Percentiles rank a stretch among this genome's conserved stretches.
Evolutionary conservation across 2,797 vertebrate species (phyloP).

Genomic region (Sebastes nivosus): DNA sequence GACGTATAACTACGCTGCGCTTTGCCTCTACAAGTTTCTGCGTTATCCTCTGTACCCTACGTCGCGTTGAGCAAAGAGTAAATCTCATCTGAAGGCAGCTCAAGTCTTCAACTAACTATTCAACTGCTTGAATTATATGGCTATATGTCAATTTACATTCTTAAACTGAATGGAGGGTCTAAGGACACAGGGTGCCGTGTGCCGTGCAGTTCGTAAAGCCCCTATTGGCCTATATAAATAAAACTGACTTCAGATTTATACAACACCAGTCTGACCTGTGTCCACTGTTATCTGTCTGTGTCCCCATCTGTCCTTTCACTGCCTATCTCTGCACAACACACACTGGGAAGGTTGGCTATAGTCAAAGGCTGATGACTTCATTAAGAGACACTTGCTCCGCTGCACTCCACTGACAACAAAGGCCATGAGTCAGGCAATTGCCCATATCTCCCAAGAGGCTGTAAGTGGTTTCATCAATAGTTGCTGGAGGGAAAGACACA

Average conservation of each 20-base stretch:
- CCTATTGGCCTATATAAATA: too few relatives aligned
- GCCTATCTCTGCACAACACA: neutral
- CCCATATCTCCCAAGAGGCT: slow-evolving; percentile 14
- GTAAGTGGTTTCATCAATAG: slow-evolving; percentile 13
- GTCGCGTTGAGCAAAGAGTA: too few relatives aligned
- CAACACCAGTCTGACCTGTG: neutral
- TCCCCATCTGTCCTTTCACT: neutral
- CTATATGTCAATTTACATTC: neutral
- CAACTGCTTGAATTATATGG: neutral
- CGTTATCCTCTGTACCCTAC: too few relatives aligned
- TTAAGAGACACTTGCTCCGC: slow-evolving; percentile 37
- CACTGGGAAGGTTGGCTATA: neutral
- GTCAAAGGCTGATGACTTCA: slow-evolving; percentile 49
- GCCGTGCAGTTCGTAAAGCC: too few relatives aligned
- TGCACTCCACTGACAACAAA: slow-evolving; percentile 47
- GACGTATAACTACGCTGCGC: too few relatives aligned
- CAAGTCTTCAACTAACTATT: neutral
- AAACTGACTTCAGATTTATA: neutral
- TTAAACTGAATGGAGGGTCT: neutral
- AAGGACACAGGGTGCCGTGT: too few relatives aligned
- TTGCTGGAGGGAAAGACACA: neutral
- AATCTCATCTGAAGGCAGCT: too few relatives aligned
- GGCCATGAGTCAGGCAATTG: slow-evolving; percentile 50
- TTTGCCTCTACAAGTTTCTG: too few relatives aligned
- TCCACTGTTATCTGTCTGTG: neutral